Base-by-base conservation (phyloP, 2,113 vertebrate genomes). In the Miniopterus natalensis region DNA sequence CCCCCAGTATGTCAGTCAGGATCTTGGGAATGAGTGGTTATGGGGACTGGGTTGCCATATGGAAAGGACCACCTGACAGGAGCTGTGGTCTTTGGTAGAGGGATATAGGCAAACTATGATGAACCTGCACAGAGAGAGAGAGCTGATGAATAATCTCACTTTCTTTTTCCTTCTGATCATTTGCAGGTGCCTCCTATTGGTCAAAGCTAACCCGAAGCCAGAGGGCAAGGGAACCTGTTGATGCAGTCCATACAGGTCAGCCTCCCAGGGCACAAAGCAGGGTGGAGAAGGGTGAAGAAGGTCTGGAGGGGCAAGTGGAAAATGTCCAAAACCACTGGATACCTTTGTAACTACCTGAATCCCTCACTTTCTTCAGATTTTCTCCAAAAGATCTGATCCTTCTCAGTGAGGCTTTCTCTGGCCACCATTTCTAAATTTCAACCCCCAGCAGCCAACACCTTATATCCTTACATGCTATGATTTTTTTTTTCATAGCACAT, bases 121-220 rank as follows among this genome's bases (percentile, higher is more conserved):
- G 36, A 87, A 25, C 40, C 71, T 51, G 42, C 75, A 57, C 47
- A 88, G 31, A 68, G 17, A 88, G 8, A 66, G 5, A 88, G 8
- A 66, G 5, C 36, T 10, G 10, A 27, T 79, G 55, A 95, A 87
- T 55, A 77, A n/a, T 78, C 73, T 57, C 73, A 94, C 17, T 84
- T 90, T 40, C 68, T 71, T 89, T 85, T 92, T 88, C 70, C 70
- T 93, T 96, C 53, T 94, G 31, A 57, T 94, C 66, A 95, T 23
- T 94, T 96, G 45, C 74, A 97, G 96, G 83, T 97, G 88, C 61
- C 63, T 96, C 29, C 55, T 61, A 90, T 90, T 97, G 97, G 95
- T 96, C 79, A 86, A 92, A 94, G 10, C 42, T 87, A 74, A 77
- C 77, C 78, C 40, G 2, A 68, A 96, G 59, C 77, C 95, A 95